Base-by-base conservation (phyloP, 2,888 invertebrate genomes). In the Noctua comes region DNA sequence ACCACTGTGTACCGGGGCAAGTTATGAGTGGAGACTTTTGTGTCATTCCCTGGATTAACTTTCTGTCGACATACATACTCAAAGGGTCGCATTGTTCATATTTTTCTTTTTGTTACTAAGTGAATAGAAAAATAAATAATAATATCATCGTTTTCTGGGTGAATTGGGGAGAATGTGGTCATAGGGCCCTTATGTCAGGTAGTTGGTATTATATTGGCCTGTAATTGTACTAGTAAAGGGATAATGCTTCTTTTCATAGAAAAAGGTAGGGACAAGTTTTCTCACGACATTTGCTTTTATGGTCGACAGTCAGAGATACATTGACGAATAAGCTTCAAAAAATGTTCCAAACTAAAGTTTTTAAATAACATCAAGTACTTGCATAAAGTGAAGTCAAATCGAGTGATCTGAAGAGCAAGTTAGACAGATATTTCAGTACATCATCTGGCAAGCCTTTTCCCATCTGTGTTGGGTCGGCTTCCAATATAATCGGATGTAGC, bases 1-100 rank as follows among this genome's bases (percentile, higher is more conserved):
- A 80, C 83, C 79, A 73, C 87, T 87, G 84, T 90, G 88, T 89
- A 88, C 90, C 89, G 83, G 89, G 86, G 84, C 90, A 92, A 94
- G 93, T 93, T 94, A 93, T 92, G 92, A 94, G 92, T 87, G 88
- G 88, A 86, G 91, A 92, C 90, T 93, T 90, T 92, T 91, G 91
- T 91, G 90, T 91, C 91, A 89, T 90, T 89, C 91, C 89, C 80
- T 76, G 90, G 89, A 90, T 90, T 90, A 91, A 90, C 90, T 90
- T 89, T 89, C 82, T 69, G 90, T 86, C 87, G 88, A 89, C 90
- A 90, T 89, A 90, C 90, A 89, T 89, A 88, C 83, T 85, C 87
- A 88, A 88, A 89, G 85, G 81, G 77, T 82, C 64, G 68, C 71
- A 86, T 86, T 88, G 89, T 88, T 80, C 79, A 80, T 86, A 84